phyloP scores from a whole-genome alignment of 2,113 vertebrate species.

The Phalacrocorax carbo region DNA sequence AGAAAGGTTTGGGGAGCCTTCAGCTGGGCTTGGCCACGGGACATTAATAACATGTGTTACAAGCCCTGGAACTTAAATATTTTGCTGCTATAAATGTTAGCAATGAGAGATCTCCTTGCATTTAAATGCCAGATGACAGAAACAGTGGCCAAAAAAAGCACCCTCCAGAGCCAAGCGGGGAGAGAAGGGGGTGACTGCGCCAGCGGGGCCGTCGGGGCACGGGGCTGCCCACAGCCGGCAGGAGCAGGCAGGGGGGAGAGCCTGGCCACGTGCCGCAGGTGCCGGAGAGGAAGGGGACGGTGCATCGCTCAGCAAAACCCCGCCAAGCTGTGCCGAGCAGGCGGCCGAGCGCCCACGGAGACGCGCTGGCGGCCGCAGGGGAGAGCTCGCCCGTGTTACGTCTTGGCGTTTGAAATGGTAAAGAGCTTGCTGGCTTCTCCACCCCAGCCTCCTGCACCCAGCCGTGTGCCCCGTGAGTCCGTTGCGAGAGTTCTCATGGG shows the following conservation, averaged over 20 bases:
- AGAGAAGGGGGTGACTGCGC: neutral
- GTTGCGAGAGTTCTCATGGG: slow-evolving; percentile 28
- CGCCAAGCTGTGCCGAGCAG: fast-evolving
- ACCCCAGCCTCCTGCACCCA: slow-evolving; percentile 6
- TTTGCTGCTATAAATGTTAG: slow-evolving; percentile 67
- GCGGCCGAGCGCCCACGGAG: fast-evolving
- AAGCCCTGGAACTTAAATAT: slow-evolving; percentile 54
- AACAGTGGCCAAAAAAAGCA: slow-evolving; percentile 68
- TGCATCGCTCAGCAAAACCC: fast-evolving
- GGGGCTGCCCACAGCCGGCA: neutral
- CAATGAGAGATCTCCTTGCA: slow-evolving; percentile 55
- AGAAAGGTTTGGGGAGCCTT: neutral
- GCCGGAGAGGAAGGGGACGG: neutral
- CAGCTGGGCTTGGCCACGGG: slow-evolving; percentile 30
- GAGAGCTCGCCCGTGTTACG: neutral
- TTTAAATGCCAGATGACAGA: slow-evolving; percentile 74
- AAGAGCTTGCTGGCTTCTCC: slow-evolving; percentile 4
- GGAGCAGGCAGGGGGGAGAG: neutral
- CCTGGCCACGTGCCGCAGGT: neutral
- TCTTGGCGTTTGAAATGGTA: neutral
- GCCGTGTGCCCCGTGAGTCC: neutral
- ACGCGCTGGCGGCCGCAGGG: fast-evolving
- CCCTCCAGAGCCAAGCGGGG: slow-evolving; percentile 56
- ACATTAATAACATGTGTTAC: neutral
- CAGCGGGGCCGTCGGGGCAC: slow-evolving; percentile 29